Evolutionary conservation across 2,797 vertebrate species (phyloP).

Genomic region (Rhodeus uyekii): DNA sequence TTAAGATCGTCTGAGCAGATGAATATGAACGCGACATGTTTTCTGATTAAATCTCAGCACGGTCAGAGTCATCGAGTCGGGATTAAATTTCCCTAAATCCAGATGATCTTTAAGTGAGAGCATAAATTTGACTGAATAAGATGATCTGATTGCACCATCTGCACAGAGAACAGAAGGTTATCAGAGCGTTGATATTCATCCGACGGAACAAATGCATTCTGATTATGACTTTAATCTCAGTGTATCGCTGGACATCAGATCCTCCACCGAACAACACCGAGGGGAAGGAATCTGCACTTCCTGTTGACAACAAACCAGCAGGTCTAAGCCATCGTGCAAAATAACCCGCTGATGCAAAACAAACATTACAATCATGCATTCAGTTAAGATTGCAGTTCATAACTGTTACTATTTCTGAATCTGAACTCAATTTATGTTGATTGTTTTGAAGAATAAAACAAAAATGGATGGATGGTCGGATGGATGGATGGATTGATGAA

Average conservation of each 20-base stretch:
- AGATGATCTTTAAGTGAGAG: conserved; percentile 59
- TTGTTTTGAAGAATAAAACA: too few relatives aligned
- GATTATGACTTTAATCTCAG: conserved; percentile 42
- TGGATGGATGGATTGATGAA: too few relatives aligned
- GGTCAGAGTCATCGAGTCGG: conserved; percentile 50
- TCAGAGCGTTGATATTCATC: conserved; percentile 32
- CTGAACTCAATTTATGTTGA: too few relatives aligned
- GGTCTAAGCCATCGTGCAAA: not conserved
- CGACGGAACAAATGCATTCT: not conserved
- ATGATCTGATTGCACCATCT: conserved; percentile 47
- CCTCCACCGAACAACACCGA: too few relatives aligned
- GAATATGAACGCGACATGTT: conserved; percentile 61
- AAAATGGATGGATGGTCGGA: too few relatives aligned
- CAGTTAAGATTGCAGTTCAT: not conserved
- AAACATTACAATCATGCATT: not conserved
- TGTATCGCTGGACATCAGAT: conserved; percentile 22
- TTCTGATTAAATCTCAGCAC: conserved; percentile 59
- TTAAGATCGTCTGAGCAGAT: conserved; percentile 52
- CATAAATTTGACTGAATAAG: conserved; percentile 50
- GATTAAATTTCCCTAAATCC: conserved; percentile 56
- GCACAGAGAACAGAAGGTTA: conserved; percentile 33
- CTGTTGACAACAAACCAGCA: conserved; percentile 16
- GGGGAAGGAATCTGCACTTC: conserved; percentile 44
- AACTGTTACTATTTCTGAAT: not conserved
- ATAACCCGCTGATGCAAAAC: not conserved